phyloP scores from a whole-genome alignment of 1,140 invertebrate species.

The Penaeus japonicus region DNA sequence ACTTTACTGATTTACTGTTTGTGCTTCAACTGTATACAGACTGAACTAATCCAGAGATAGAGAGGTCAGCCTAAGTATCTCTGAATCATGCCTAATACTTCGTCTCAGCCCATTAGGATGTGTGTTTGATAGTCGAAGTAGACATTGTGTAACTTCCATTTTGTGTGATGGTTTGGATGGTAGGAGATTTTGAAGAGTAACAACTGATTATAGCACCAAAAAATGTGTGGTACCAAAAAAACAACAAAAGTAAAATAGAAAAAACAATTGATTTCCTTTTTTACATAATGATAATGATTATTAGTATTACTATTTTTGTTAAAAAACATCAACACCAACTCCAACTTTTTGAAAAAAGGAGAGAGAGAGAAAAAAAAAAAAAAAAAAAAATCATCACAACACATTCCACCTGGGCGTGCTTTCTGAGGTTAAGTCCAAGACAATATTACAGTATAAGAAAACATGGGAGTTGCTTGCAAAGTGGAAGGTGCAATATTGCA shows the following conservation, averaged over 20 bases:
- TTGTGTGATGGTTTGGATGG: too few relatives aligned
- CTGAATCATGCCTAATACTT: neutral
- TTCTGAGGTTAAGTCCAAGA: conserved; percentile 43
- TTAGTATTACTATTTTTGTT: neutral
- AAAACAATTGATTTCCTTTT: too few relatives aligned
- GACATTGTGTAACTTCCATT: too few relatives aligned
- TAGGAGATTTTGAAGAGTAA: too few relatives aligned
- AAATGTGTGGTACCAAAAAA: too few relatives aligned
- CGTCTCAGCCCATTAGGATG: neutral
- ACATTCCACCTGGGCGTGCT: conserved; percentile 51
- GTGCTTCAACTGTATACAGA: neutral
- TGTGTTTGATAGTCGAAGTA: neutral
- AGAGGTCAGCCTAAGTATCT: neutral
- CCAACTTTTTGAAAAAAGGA: neutral
- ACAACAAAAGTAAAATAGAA: too few relatives aligned
- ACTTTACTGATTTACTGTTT: conserved; percentile 37
- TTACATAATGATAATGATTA: too few relatives aligned
- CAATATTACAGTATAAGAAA: conserved; percentile 48
- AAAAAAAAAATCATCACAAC: conserved; percentile 27
- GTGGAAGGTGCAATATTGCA: conserved; percentile 57
- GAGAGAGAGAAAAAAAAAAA: neutral
- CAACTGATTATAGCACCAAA: too few relatives aligned
- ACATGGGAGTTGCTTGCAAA: conserved; percentile 51
- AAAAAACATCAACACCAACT: neutral
- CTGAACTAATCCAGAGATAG: neutral